Base-by-base conservation (phyloP, 2,888 invertebrate species). In the Lithosia quadra region DNA sequence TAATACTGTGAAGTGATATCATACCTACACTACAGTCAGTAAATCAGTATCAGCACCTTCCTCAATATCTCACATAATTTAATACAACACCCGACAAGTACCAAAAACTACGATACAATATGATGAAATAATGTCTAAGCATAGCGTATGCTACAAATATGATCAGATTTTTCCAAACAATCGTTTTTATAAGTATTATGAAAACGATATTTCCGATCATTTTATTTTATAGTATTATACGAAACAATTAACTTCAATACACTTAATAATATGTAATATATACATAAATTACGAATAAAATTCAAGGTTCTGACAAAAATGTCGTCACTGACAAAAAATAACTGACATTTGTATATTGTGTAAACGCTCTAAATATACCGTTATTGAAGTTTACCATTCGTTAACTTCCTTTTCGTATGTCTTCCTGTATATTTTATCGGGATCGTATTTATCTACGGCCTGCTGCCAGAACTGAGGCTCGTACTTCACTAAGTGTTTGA, bases 401-500 rank as follows among this genome's bases (percentile, higher is more conserved):
- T 70, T 9, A 0, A 94, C 78, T 73, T 93, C 92, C 8, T 88
- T 84, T 65, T 93, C 92, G 68, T 94, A 94, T 69, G 88, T 93
- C 33, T 79, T 82, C 1, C 88, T 87, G 78, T 92, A 95, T 0
- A 84, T 78, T 18, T 85, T 84, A 15, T 90, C 78, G 0, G 92
- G 90, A 69, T 95, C 95, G 75, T 93, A 95, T 74, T 91, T 94
- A 5, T 88, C 82, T 0, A 91, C 88, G 4, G 94, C 86, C 66
- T 90, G 82, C 43, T 84, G 72, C 95, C 95, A 95, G 56, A 82
- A 86, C 0, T 80, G 78, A 0, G 82, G 81, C 49, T 95, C 93
- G n/a, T 92, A 72, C 11, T 90, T 89, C 61, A 92, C 86, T 57
- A 95, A 79, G 74, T 93, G 89, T 3, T 79, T 81, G 79, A 95